Percentiles rank a stretch among this genome's conserved stretches.
Conservation (phyloP, 1,140 invertebrate genomes). For the Melipona quadrifasciata region DNA sequence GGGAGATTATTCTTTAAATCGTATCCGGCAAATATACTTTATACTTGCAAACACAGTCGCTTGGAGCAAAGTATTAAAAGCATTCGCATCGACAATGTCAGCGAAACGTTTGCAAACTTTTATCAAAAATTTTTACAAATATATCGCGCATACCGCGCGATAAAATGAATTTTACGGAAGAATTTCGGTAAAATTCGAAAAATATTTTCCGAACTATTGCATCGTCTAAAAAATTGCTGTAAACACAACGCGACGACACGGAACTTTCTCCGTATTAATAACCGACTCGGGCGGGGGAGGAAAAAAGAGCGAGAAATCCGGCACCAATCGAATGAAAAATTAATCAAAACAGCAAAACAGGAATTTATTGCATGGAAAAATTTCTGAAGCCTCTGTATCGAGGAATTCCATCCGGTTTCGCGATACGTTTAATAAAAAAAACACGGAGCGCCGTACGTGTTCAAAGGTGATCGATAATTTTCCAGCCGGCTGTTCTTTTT, state of each 20-base stretch:
- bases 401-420: neutral
- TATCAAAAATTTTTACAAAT: too few relatives aligned
- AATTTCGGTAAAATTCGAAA: neutral
- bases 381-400: neutral
- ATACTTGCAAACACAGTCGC: neutral
- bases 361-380: neutral
- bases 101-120: too few relatives aligned
- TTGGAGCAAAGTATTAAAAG: neutral
- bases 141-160: too few relatives aligned
- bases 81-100: too few relatives aligned
- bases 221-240: neutral
- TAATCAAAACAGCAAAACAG: neutral
- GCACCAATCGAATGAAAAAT: neutral
- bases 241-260: neutral
- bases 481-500: neutral
- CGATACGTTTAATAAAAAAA: constrained; percentile 9
- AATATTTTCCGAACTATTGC: neutral
- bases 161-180: too few relatives aligned
- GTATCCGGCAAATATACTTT: neutral
- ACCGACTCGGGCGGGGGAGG: too few relatives aligned
- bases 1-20: neutral
- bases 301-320: neutral
- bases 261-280: neutral
- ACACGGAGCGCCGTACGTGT: neutral
- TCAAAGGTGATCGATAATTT: constrained; percentile 3